Conservation (phyloP, 2,113 vertebrate genomes). For the Arothron firmamentum region DNA sequence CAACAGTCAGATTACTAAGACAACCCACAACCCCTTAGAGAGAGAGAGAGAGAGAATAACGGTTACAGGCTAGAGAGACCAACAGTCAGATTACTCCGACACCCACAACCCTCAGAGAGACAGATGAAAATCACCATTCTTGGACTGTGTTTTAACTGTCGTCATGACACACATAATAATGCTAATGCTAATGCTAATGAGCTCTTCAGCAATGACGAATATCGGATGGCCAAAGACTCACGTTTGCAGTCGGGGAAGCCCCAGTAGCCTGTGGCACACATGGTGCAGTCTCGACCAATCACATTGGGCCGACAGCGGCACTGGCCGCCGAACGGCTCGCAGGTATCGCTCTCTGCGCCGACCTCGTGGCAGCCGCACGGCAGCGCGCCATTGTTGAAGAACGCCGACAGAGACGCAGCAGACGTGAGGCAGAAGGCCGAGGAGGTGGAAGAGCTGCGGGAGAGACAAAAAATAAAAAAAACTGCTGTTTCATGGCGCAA, state of each 20-base stretch:
- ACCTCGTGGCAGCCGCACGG: conserved; percentile 88
- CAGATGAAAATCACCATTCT: too few species aligned
- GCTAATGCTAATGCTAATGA: too few species aligned
- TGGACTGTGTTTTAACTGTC: too few species aligned
- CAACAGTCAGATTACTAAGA: too few species aligned
- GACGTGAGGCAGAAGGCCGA: conserved; percentile 83
- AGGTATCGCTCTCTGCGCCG: conserved; percentile 79
- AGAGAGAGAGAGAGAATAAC: too few species aligned
- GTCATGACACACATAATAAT: too few species aligned
- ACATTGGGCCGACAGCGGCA: conserved; percentile 84
- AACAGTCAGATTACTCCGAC: too few species aligned
- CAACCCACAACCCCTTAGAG: too few species aligned
- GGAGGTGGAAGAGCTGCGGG: conserved; percentile 71
- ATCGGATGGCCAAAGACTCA: conserved; percentile 70
- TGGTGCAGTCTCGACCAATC: conserved; percentile 92
- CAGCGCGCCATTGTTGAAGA: conserved; percentile 89
- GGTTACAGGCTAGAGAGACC: too few species aligned
- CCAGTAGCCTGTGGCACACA: conserved; percentile 91
- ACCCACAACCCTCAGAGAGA: too few species aligned
- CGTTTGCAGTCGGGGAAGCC: conserved; percentile 93
- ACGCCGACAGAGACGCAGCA: conserved; percentile 85
- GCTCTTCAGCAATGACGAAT: too few species aligned
- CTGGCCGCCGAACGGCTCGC: conserved; percentile 86
- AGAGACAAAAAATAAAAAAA: neutral
- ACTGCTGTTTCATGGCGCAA: neutral